Conservation (phyloP, 2,888 invertebrate genomes). For the Malachius bipustulatus region DNA sequence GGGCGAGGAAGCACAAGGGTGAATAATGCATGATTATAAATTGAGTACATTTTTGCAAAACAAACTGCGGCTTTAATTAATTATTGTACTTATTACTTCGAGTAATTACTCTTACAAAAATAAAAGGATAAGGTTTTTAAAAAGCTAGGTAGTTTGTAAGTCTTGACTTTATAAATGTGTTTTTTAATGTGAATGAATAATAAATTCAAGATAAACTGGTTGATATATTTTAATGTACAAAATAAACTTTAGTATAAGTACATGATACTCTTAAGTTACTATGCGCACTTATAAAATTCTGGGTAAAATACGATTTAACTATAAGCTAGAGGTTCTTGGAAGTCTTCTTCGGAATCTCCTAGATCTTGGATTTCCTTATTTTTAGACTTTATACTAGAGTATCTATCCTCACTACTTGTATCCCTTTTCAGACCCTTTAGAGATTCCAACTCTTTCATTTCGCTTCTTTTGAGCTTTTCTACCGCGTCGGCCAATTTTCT, state of each 20-base stretch:
- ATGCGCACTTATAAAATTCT: too few relatives aligned
- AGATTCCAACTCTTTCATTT: neutral
- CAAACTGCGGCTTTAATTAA: too few relatives aligned
- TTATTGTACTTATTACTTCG: too few relatives aligned
- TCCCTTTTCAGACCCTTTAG: neutral
- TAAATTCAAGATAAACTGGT: neutral
- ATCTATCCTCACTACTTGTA: neutral
- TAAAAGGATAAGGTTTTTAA: too few relatives aligned
- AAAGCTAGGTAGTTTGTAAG: too few relatives aligned
- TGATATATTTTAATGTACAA: neutral
- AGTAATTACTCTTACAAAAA: too few relatives aligned
- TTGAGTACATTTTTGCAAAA: too few relatives aligned
- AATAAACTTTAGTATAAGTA: neutral
- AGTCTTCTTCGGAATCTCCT: neutral
- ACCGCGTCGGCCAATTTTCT: constrained; percentile 3
- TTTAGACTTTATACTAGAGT: neutral
- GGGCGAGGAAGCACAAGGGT: too few relatives aligned
- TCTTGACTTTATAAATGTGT: too few relatives aligned
- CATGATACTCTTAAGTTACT: neutral
- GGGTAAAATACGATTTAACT: neutral
- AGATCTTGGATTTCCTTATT: neutral
- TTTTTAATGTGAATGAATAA: constrained; percentile 1
- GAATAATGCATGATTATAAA: too few relatives aligned
- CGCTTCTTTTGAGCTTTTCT: neutral
- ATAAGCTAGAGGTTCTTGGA: neutral